Conservation (phyloP, 2,113 vertebrate genomes). For the human (Homo sapiens) region GRCh38 chr5:165171001-165171500, state of each 20-base stretch:
- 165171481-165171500: not conserved
- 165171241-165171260: not conserved
- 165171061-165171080: not conserved
- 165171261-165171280: slow-evolving; percentile 13
- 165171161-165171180: not conserved
- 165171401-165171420: not conserved
- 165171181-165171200: not conserved
- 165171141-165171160: slow-evolving; percentile 15
- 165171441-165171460: not conserved
- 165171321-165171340: not conserved
- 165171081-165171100: not conserved
- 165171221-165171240: not conserved
- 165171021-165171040: slow-evolving; percentile 65
- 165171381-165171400: not conserved
- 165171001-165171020: slow-evolving; percentile 75
- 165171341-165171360: not conserved
- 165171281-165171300: not conserved
- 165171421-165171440: not conserved
- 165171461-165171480: not conserved
- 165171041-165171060: slow-evolving; percentile 20
- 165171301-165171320: slow-evolving; percentile 2
- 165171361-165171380: not conserved
- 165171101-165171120: slow-evolving; percentile 31
- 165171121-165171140: not conserved
- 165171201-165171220: not conserved